Conservation (phyloP, 2,113 vertebrate genomes). For the Cathartes aura region DNA sequence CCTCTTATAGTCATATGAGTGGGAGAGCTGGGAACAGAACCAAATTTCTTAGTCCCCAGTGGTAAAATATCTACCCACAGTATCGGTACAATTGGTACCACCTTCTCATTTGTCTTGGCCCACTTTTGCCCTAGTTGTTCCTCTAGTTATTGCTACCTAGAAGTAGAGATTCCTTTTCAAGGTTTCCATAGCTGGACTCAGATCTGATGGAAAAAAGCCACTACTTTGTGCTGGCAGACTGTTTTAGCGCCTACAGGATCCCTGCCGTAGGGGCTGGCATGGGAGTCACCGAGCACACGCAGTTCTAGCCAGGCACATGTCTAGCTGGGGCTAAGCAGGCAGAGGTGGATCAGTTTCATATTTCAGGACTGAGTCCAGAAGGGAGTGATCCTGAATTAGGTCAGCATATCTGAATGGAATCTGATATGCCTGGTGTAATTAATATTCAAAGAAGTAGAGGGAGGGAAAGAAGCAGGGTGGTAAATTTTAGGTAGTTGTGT, state of each 20-base stretch:
- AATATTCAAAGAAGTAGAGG: neutral
- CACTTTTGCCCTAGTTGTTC: neutral
- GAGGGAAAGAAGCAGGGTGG: neutral
- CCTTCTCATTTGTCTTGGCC: neutral
- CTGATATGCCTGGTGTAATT: neutral
- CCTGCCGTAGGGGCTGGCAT: neutral
- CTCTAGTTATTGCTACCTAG: neutral
- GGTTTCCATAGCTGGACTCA: neutral
- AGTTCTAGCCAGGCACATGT: neutral
- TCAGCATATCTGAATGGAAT: neutral
- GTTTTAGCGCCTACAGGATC: neutral
- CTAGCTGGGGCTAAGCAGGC: neutral
- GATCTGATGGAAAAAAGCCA: neutral
- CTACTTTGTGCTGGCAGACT: neutral
- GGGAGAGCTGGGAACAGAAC: neutral
- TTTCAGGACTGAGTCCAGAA: neutral
- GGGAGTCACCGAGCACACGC: neutral
- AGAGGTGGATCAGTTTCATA: neutral
- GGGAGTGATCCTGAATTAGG: neutral
- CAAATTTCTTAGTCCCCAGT: neutral
- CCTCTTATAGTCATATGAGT: neutral
- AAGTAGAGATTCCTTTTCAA: neutral
- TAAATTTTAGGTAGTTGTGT: neutral
- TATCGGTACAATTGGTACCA: neutral
- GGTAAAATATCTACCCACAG: accelerated